These are phyloP conservation scores for Meloidogyne chitwoodi DNA, from an alignment of 1,140 invertebrate species.

Conservation along the genomic window DNA sequence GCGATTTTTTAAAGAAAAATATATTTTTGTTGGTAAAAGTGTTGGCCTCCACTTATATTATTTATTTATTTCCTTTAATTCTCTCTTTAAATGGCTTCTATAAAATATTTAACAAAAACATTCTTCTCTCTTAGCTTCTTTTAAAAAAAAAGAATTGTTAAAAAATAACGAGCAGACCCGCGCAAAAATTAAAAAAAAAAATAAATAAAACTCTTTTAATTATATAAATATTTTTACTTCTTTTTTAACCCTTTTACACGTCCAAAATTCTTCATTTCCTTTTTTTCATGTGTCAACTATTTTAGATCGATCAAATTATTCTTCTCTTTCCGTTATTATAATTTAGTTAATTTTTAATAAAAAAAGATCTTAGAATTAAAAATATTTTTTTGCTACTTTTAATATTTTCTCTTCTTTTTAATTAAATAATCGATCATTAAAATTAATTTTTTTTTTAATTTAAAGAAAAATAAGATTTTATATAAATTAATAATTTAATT, in stretches of 20 bases:
- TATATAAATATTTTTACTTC: not conserved
- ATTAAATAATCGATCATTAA: too few species aligned
- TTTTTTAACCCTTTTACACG: not conserved
- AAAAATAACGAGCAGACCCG: not conserved
- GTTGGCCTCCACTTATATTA: too few species aligned
- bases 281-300: not conserved
- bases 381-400: too few species aligned
- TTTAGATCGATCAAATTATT: not conserved
- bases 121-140: not conserved
- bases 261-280: not conserved
- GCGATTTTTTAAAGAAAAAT: too few species aligned
- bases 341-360: too few species aligned
- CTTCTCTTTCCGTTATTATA: not conserved
- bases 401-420: too few species aligned
- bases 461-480: too few species aligned
- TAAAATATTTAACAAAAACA: not conserved
- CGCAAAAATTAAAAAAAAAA: not conserved
- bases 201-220: not conserved
- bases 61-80: not conserved
- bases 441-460: too few species aligned
- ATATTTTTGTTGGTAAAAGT: too few species aligned
- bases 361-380: too few species aligned
- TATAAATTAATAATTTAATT: too few species aligned
- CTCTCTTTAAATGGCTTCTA: not conserved
- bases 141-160: not conserved